phyloP scores from a whole-genome alignment of 2,797 vertebrate species.

The Enteromius argenteus region DNA sequence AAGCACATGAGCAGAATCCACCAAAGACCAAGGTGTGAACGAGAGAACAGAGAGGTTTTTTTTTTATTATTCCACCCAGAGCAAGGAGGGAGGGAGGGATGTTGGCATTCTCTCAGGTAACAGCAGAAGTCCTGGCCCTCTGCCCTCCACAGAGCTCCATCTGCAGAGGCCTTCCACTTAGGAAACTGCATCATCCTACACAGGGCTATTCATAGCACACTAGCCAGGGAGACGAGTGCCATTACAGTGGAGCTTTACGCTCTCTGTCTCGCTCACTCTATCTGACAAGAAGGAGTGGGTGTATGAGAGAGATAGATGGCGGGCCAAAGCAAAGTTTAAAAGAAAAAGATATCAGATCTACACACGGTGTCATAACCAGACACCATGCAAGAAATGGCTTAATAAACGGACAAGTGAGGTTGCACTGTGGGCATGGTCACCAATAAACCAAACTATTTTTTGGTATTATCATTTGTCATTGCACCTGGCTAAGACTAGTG shows the following conservation, averaged over 20 bases:
- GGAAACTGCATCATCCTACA: conserved; percentile 76
- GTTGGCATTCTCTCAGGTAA: conserved; percentile 74
- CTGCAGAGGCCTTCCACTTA: conserved; percentile 57
- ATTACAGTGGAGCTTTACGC: conserved; percentile 56
- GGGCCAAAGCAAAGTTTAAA: conserved; percentile 35
- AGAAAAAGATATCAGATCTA: conserved; percentile 44
- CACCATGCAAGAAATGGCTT: background rate
- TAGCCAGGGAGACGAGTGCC: conserved; percentile 62
- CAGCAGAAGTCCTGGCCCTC: conserved; percentile 67
- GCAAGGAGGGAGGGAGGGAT: conserved; percentile 60
- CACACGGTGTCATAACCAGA: conserved; percentile 12
- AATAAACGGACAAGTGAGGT: background rate
- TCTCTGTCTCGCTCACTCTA: conserved; percentile 67
- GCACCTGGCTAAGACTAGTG: background rate
- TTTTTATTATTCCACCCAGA: conserved; percentile 39
- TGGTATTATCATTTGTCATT: background rate
- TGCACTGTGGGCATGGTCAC: background rate
- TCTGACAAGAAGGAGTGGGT: conserved; percentile 62
- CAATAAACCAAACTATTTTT: background rate
- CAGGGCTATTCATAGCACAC: conserved; percentile 69
- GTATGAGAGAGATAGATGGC: background rate
- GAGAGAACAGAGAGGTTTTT: conserved; percentile 67
- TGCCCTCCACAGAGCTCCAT: conserved; percentile 57
- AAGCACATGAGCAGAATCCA: conserved; percentile 75
- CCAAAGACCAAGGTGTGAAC: conserved; percentile 76